Evolutionary conservation across 1,140 invertebrate species (phyloP), one percentile per base, ranked within the genome.

Genomic region (Adoxophyes honmai): DNA sequence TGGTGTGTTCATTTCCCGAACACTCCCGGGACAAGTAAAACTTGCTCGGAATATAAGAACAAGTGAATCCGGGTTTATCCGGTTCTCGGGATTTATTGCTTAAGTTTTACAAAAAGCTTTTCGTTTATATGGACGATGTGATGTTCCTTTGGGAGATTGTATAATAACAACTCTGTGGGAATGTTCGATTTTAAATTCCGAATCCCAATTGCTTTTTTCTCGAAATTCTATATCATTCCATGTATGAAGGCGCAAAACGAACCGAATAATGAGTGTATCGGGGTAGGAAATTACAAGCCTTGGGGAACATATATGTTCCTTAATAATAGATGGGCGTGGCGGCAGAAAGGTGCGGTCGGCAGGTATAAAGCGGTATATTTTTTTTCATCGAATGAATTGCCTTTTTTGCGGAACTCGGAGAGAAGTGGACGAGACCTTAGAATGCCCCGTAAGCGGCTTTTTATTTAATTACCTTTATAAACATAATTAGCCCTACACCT

Each of bases 191-290:
- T 48, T 10, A 33, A 11, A 48, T 28, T 44, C 16, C 16, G 18
- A 11, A 21, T 48, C 21, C 11, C 11, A 11, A 11, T 16, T 28
- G 21, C 21, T 28, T 28, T 28, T 28, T 28, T 28, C 21, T 3
- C 21, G 21, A 28, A 28, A 28, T 28, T 28, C 21, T 28, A 44
- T 44, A 48, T 48, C 21, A 44, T 18, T 44, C 42, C 10, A 48
- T 14, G 18, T 13, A 44, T 6, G 42, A 28, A 48, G 42, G 42
- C 42, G 42, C 21, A 48, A 48, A 48, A 48, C 21, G 42, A 21
- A 48, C 18, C 18, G 35, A 52, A 42, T 59, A 59, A 59, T 59
- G 37, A 59, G 57, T 13, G 15, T 59, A 59, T 59, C 51, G 48
- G 48, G 13, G 15, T 21, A 28, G 28, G 48, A 39, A 53, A 59